Conservation (phyloP, 2,113 vertebrate genomes). For the Recurvirostra avosetta region DNA sequence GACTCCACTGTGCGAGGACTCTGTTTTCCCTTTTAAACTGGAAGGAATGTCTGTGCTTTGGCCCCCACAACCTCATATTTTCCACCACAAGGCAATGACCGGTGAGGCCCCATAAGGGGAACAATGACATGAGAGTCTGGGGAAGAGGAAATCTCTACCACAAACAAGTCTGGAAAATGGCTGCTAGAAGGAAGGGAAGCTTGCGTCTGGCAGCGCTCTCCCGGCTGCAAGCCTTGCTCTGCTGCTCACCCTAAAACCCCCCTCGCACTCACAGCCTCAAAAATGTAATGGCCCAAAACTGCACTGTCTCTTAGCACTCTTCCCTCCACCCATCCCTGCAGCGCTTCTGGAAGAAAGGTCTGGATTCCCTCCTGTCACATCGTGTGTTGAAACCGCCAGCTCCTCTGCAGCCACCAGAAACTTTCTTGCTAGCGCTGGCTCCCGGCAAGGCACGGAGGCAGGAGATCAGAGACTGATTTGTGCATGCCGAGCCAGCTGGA, state of each 20-base stretch:
- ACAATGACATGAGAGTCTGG: constrained; percentile 48
- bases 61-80: constrained; percentile 31
- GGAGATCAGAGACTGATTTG: not conserved
- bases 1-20: not conserved
- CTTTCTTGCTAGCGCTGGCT: not conserved
- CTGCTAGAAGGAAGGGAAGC: not conserved
- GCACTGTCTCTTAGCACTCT: not conserved
- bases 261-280: not conserved
- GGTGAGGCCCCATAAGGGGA: constrained; percentile 44
- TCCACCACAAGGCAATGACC: constrained; percentile 55
- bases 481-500: not conserved
- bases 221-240: not conserved
- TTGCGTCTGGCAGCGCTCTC: not conserved
- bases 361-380: not conserved
- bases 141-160: constrained; percentile 26
- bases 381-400: not conserved
- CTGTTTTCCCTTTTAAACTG: constrained; percentile 20
- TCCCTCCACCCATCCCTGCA: not conserved
- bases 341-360: not conserved
- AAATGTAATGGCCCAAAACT: not conserved
- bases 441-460: not conserved
- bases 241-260: not conserved
- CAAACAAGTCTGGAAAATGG: constrained; percentile 50
- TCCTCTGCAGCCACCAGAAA: not conserved
- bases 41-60: constrained; percentile 42